A percentile compares a stretch with the other conserved stretches of the same genome.
phyloP scores from a whole-genome alignment of 1,140 invertebrate species.

The Drosophila melanica region DNA sequence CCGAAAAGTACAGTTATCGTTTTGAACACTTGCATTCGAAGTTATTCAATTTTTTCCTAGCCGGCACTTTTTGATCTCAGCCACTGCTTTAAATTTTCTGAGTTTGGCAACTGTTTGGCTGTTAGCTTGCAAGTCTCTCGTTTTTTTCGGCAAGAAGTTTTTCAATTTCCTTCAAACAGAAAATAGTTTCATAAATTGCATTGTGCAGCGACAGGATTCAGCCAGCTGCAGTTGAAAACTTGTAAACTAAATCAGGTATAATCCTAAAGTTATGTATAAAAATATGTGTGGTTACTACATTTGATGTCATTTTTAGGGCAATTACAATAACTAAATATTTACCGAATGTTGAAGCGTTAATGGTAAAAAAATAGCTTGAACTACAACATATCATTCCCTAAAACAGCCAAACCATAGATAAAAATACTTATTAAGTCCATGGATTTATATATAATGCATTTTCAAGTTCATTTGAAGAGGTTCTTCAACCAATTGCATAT shows the following conservation, averaged over 20 bases:
- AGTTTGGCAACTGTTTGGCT: slow-evolving; percentile 37
- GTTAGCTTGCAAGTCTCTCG: slow-evolving; percentile 9
- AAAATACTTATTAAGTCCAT: not conserved
- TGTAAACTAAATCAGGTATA: slow-evolving; percentile 36
- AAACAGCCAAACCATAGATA: not conserved
- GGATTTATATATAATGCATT: not conserved
- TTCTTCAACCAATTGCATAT: not conserved
- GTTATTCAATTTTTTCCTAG: slow-evolving; percentile 35
- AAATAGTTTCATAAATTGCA: slow-evolving; percentile 48
- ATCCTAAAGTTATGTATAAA: not conserved
- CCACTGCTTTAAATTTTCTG: slow-evolving; percentile 14
- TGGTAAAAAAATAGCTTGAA: not conserved
- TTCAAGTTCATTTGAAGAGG: not conserved
- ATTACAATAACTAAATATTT: slow-evolving; percentile 13
- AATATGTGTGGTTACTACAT: slow-evolving; percentile 9
- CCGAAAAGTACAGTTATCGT: slow-evolving; percentile 49
- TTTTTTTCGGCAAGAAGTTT: slow-evolving; percentile 41
- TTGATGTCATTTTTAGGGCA: slow-evolving; percentile 22
- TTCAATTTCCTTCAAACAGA: slow-evolving; percentile 54
- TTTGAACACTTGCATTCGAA: slow-evolving; percentile 25
- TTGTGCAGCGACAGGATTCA: slow-evolving; percentile 21
- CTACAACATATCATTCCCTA: not conserved
- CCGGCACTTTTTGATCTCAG: not conserved
- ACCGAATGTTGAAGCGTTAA: too few species aligned
- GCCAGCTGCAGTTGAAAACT: slow-evolving; percentile 41